Percentiles rank a stretch among this genome's conserved stretches.
Evolutionary conservation across 2,888 invertebrate genomes (phyloP).

Genomic region (Drosophila recens): DNA sequence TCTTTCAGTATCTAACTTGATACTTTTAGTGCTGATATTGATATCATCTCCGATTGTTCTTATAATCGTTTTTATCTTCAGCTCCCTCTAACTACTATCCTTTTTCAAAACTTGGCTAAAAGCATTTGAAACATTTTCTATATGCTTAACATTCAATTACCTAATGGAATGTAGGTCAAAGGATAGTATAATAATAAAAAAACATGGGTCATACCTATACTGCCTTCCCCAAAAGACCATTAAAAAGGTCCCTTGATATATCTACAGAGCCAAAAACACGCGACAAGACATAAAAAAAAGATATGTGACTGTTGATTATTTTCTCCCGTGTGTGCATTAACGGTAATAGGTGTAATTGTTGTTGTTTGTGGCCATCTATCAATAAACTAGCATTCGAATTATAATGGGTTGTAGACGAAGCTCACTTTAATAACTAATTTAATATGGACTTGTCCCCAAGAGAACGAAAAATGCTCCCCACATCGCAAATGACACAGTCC

Average conservation of each 20-base stretch:
- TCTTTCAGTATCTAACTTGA: too few species aligned
- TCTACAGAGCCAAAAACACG: slow-evolving; percentile 23
- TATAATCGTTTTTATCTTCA: background rate
- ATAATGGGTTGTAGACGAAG: slow-evolving; percentile 2
- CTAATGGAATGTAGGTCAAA: slow-evolving; percentile 28
- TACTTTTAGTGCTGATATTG: too few species aligned
- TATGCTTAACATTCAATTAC: slow-evolving; percentile 35
- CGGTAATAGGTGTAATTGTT: slow-evolving; percentile 39
- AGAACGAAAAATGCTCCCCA: background rate
- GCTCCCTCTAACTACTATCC: too few species aligned
- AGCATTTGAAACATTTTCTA: background rate
- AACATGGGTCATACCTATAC: background rate
- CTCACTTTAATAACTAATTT: slow-evolving; percentile 51
- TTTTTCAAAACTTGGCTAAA: background rate
- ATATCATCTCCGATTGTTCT: too few species aligned
- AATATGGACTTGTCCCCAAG: slow-evolving; percentile 46
- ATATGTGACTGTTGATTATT: slow-evolving; percentile 39
- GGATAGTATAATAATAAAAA: slow-evolving; percentile 6
- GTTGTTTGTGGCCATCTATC: slow-evolving; percentile 33
- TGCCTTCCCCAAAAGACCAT: slow-evolving; percentile 28
- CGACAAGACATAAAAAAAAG: slow-evolving; percentile 12
- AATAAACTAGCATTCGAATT: slow-evolving; percentile 23
- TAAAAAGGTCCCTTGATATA: slow-evolving; percentile 44
- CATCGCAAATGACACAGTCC: slow-evolving; percentile 17
- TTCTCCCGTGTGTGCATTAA: slow-evolving; percentile 45